Evolutionary conservation across 2,113 vertebrate species (phyloP).

Genomic region (Zapus hudsonius): DNA sequence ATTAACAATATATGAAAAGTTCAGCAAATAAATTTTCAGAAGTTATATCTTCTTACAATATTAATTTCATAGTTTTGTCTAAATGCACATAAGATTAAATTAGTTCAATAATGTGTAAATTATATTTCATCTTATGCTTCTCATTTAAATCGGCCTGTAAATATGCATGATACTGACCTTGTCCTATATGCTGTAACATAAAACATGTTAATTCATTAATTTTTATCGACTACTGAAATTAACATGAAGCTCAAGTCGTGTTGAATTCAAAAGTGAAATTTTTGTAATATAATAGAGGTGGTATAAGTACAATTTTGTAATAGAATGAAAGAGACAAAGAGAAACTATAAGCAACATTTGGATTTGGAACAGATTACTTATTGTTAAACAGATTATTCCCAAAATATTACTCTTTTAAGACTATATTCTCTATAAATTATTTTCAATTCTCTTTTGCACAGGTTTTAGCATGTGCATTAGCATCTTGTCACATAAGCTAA

Average conservation of each 20-base stretch:
- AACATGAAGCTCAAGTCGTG: slow-evolving; percentile 21
- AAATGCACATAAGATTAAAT: neutral
- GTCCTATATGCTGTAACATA: slow-evolving; percentile 69
- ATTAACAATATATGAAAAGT: no score
- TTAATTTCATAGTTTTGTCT: neutral
- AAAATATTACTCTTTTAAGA: neutral
- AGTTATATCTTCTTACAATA: neutral
- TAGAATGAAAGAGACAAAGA: no score
- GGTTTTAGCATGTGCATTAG: neutral
- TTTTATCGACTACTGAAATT: slow-evolving; percentile 58
- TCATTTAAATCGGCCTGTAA: slow-evolving; percentile 66
- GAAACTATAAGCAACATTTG: neutral
- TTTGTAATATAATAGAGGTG: neutral
- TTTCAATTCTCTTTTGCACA: neutral
- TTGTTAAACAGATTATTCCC: neutral
- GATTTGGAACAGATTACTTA: slow-evolving; percentile 27
- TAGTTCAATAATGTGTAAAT: slow-evolving; percentile 57
- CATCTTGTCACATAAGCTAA: neutral
- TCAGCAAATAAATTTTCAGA: slow-evolving; percentile 7
- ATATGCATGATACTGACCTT: slow-evolving; percentile 64
- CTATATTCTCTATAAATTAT: neutral
- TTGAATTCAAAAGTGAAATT: slow-evolving; percentile 51
- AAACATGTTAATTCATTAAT: slow-evolving; percentile 63
- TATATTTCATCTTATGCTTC: slow-evolving; percentile 60
- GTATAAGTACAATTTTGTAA: neutral